Evolutionary conservation across 2,113 vertebrate genomes (phyloP).

Genomic region (Anthoscopus minutus): DNA sequence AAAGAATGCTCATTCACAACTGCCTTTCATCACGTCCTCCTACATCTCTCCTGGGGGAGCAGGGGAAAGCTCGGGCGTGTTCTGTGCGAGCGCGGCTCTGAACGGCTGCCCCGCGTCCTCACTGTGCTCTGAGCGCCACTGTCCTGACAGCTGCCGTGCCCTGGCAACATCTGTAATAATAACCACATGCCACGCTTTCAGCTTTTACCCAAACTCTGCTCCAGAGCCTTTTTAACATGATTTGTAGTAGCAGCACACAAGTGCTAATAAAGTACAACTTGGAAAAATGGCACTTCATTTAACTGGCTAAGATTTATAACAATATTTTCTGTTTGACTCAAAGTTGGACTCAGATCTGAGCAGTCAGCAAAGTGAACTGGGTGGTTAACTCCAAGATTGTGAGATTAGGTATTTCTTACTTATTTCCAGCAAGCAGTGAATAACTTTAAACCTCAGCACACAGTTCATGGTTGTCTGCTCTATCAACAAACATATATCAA

Average conservation of each 20-base stretch:
- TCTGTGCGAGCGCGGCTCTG: background rate
- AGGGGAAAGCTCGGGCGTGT: background rate
- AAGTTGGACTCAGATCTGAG: background rate
- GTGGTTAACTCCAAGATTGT: background rate
- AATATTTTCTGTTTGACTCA: background rate
- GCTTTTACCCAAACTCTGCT: background rate
- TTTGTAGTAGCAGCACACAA: background rate
- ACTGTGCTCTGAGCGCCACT: background rate
- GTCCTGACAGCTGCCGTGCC: background rate
- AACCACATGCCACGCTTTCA: background rate
- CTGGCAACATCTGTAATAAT: background rate
- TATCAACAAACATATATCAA: background rate
- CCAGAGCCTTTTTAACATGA: background rate
- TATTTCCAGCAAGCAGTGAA: background rate
- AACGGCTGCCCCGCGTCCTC: background rate
- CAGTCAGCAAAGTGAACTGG: background rate
- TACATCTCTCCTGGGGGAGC: conserved; percentile 27
- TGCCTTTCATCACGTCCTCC: conserved; percentile 28
- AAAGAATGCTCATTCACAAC: conserved; percentile 43
- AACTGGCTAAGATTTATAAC: background rate
- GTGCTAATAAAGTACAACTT: background rate
- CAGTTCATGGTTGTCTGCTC: background rate
- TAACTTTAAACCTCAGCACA: background rate
- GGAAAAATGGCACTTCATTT: background rate
- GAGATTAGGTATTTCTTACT: background rate